Evolutionary conservation across 2,888 invertebrate species (phyloP), one percentile per base, ranked within the genome.

Genomic region (Eristalinus sepulchralis): DNA sequence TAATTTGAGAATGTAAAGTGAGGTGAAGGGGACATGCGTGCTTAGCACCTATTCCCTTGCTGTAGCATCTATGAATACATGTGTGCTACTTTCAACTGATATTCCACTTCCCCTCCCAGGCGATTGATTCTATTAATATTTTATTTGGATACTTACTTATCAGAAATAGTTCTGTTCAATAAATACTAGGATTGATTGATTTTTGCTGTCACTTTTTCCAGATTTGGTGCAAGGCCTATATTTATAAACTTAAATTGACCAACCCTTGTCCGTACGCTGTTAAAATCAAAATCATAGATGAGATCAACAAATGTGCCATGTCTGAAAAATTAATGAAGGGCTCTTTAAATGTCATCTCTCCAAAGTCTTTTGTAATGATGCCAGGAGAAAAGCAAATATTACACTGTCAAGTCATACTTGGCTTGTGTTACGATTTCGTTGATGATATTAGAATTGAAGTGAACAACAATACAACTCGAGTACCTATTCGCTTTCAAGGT

Each of bases 151-250:
- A n/a, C n/a, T n/a, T n/a, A n/a, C n/a, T n/a, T n/a, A n/a, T n/a
- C n/a, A n/a, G n/a, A n/a, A n/a, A n/a, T n/a, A n/a, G n/a, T n/a
- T n/a, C n/a, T n/a, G n/a, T n/a, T n/a, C n/a, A n/a, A n/a, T n/a
- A n/a, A n/a, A n/a, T n/a, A n/a, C n/a, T n/a, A n/a, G n/a, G n/a
- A n/a, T n/a, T n/a, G n/a, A n/a, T n/a, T n/a, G n/a, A n/a, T n/a
- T n/a, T n/a, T n/a, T n/a, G n/a, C n/a, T n/a, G n/a, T n/a, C n/a
- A n/a, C n/a, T n/a, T 77, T 33, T 34, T 34, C 17, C 75, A 92
- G 92, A 90, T 91, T 2, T 92, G 92, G 92, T 91, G 91, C 81
- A 91, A 91, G 70, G 72, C 67, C 0, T 90, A 88, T 36, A 81
- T 73, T 1, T 76, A 87, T 0, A 83, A 89, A 33, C 64, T 90